Conservation (phyloP, 2,888 invertebrate species). For the Thereva unica region DNA sequence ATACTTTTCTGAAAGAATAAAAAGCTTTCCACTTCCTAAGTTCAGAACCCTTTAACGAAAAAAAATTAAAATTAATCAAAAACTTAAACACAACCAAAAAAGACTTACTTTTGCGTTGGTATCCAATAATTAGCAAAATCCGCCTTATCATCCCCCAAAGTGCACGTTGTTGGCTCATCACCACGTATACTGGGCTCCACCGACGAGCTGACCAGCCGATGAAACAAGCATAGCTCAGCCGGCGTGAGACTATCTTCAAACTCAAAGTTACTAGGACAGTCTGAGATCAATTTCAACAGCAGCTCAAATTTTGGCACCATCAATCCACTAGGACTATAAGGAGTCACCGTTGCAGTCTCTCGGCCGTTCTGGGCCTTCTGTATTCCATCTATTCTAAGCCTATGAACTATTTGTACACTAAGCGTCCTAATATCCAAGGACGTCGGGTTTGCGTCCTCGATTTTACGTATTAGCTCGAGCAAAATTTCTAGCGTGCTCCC, state of each 20-base stretch:
- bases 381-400: slow-evolving; percentile 65
- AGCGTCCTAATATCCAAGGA: slow-evolving; percentile 63
- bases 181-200: slow-evolving; percentile 65
- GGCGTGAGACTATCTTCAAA: slow-evolving; percentile 53
- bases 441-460: slow-evolving; percentile 62
- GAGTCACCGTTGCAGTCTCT: slow-evolving; percentile 61
- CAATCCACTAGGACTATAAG: slow-evolving; percentile 64
- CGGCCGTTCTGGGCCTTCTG: slow-evolving; percentile 58
- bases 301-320: slow-evolving; percentile 66
- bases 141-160: not conserved
- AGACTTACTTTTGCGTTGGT: slow-evolving; percentile 28
- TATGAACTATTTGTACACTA: slow-evolving; percentile 62
- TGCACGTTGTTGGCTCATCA: slow-evolving; percentile 63
- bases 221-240: slow-evolving; percentile 61
- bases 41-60: slow-evolving; percentile 8
- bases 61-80: not conserved
- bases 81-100: slow-evolving; percentile 12
- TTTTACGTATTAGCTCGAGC: slow-evolving; percentile 65
- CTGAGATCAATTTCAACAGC: slow-evolving; percentile 65
- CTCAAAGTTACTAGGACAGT: slow-evolving; percentile 51
- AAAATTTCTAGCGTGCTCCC: slow-evolving; percentile 65
- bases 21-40: slow-evolving; percentile 5
- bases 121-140: slow-evolving; percentile 10
- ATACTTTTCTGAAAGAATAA: slow-evolving; percentile 31
- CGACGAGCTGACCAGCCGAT: slow-evolving; percentile 64